Evolutionary conservation across 53 echinoderm and acorn worm species (phyloP).

Genomic region (Pentamera pediparva): DNA sequence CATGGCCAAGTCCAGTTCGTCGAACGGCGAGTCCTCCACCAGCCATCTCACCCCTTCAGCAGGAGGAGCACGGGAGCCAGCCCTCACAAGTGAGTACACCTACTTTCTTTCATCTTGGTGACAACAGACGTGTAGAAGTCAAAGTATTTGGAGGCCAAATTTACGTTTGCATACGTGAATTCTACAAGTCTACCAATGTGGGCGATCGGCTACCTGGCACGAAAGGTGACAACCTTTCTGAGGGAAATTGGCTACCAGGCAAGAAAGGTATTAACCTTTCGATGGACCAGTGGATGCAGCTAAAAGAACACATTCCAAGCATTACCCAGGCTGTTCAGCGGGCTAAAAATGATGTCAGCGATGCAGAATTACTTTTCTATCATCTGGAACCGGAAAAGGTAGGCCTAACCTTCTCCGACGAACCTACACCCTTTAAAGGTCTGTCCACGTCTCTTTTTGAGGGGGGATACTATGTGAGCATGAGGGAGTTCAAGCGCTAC

Average conservation of each 20-base stretch:
- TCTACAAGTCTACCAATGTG: too few relatives aligned
- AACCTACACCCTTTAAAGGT: conserved; percentile 8
- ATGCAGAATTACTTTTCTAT: too few relatives aligned
- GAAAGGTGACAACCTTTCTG: too few relatives aligned
- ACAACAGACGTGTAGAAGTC: conserved; percentile 10
- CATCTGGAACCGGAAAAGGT: neutral
- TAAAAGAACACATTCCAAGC: neutral
- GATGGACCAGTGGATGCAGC: neutral
- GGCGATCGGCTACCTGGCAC: too few relatives aligned
- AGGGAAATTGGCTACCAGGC: neutral
- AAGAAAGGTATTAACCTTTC: neutral
- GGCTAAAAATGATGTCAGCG: neutral
- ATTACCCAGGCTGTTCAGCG: neutral
- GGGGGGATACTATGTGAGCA: neutral
- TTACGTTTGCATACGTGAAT: conserved; percentile 20
- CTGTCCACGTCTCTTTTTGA: neutral
- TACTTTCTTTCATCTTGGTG: neutral
- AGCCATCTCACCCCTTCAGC: neutral
- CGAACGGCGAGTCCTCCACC: neutral
- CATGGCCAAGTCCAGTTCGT: conserved; percentile 1
- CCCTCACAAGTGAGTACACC: neutral
- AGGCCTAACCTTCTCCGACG: neutral
- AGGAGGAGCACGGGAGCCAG: neutral
- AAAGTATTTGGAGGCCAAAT: neutral
- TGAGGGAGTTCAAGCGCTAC: conserved; percentile 9